Evolutionary conservation across 2,113 vertebrate species (phyloP).

Genomic region (Eptatretus burgeri): DNA sequence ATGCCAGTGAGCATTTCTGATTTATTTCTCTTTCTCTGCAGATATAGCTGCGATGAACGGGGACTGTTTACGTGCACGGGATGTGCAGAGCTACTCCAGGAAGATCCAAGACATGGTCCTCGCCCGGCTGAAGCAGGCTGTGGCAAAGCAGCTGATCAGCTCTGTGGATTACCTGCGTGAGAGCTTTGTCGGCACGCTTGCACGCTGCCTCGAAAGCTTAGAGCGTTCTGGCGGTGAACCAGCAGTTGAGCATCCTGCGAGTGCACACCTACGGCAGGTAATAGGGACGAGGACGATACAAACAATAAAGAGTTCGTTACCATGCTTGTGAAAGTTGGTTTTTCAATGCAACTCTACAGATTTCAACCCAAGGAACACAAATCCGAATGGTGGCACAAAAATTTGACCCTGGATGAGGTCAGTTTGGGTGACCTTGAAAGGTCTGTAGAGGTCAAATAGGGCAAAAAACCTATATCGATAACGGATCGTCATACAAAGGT

Average conservation of each 20-base stretch:
- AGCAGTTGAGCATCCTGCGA: slow-evolving; percentile 36
- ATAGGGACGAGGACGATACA: neutral
- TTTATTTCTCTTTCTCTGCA: neutral
- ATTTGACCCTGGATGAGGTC: too few relatives aligned
- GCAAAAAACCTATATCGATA: too few relatives aligned
- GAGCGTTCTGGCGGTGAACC: slow-evolving; percentile 43
- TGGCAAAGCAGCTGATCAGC: slow-evolving; percentile 75
- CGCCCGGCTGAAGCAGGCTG: slow-evolving; percentile 54
- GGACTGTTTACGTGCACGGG: slow-evolving; percentile 51
- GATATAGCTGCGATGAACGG: slow-evolving; percentile 19
- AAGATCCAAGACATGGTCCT: slow-evolving; percentile 91
- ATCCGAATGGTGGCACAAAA: too few relatives aligned
- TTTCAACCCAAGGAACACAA: too few relatives aligned
- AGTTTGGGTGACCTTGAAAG: too few relatives aligned
- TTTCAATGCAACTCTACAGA: too few relatives aligned
- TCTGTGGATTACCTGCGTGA: slow-evolving; percentile 81
- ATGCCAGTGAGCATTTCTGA: too few relatives aligned
- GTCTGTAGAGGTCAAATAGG: too few relatives aligned
- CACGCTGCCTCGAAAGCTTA: slow-evolving; percentile 63
- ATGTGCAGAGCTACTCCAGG: slow-evolving; percentile 67
- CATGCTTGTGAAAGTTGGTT: too few relatives aligned
- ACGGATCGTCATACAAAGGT: too few relatives aligned
- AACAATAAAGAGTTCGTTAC: too few relatives aligned
- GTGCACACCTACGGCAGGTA: slow-evolving; percentile 89
- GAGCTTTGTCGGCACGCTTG: slow-evolving; percentile 82